A percentile compares a stretch with the other conserved stretches of the same genome.
These are phyloP conservation scores for Ameiurus melas DNA, from an alignment of 2,113 vertebrate species.

Conservation along the genomic window DNA sequence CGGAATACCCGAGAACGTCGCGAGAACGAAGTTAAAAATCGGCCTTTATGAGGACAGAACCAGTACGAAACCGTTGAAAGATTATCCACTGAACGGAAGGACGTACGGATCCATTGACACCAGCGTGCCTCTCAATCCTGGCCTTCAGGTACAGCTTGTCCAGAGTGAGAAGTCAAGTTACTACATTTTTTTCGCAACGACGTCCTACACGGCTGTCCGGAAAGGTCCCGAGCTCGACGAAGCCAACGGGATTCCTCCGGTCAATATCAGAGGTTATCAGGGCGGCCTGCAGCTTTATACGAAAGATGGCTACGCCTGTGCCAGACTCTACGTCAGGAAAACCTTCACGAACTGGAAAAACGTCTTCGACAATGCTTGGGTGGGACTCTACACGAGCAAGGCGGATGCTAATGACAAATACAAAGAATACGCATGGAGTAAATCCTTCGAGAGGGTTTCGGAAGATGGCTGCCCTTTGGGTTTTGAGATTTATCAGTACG, in stretches of 20 bases:
- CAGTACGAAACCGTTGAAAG: not conserved
- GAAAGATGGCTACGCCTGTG: conserved; percentile 24
- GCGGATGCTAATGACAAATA: not conserved
- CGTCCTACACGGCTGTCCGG: not conserved
- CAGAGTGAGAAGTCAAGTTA: not conserved
- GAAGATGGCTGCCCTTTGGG: not conserved
- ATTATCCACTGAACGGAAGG: conserved; percentile 6
- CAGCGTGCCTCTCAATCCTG: not conserved
- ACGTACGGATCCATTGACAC: conserved; percentile 18
- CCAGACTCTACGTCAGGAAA: conserved; percentile 41
- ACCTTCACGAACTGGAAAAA: conserved; percentile 31
- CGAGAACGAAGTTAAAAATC: not conserved
- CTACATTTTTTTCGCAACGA: conserved; percentile 6
- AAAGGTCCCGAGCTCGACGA: conserved; percentile 27
- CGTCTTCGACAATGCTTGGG: conserved; percentile 19
- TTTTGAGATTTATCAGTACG: conserved; percentile 28
- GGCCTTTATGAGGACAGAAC: conserved; percentile 16
- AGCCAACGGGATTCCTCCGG: conserved; percentile 3
- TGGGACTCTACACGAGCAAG: conserved; percentile 6
- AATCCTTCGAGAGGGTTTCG: not conserved
- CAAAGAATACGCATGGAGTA: not conserved
- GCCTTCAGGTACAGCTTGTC: conserved; percentile 14
- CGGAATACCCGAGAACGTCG: conserved; percentile 19
- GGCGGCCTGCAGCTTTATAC: conserved; percentile 25
- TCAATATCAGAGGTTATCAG: not conserved